phyloP scores from a whole-genome alignment of 2,888 invertebrate species.

The Drosophila meridionalis region DNA sequence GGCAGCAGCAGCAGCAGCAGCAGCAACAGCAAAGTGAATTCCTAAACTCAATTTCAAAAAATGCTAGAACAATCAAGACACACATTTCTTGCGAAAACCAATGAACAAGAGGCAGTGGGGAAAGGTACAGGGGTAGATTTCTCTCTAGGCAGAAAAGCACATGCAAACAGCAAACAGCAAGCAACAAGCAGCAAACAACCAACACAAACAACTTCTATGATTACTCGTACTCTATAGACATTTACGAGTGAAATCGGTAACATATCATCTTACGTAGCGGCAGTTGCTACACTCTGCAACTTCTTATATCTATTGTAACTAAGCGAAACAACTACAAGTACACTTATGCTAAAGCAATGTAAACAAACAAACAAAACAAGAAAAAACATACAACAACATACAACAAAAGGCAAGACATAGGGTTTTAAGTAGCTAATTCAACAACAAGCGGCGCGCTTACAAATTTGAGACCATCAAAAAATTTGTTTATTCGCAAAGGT shows the following conservation, averaged over 20 bases:
- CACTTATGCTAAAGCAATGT: constrained; percentile 57
- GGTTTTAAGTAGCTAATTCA: constrained; percentile 61
- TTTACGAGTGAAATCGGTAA: constrained; percentile 72
- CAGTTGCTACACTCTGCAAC: constrained; percentile 48
- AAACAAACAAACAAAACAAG: constrained; percentile 39
- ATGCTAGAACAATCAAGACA: constrained; percentile 80
- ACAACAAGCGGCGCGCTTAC: constrained; percentile 18
- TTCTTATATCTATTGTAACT: constrained; percentile 62
- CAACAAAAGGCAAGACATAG: constrained; percentile 56
- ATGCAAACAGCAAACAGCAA: constrained; percentile 25
- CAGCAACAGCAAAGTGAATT: constrained; percentile 43
- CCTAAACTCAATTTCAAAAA: constrained; percentile 71
- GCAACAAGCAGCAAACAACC: constrained; percentile 11
- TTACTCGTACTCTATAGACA: constrained; percentile 25
- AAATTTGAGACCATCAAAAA: constrained; percentile 7
- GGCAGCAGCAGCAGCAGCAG: background rate
- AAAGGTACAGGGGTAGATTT: constrained; percentile 17
- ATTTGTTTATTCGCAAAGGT: constrained; percentile 5
- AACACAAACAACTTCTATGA: constrained; percentile 14
- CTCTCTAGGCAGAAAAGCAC: constrained; percentile 25
- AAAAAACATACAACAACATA: constrained; percentile 22
- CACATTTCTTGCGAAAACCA: constrained; percentile 67
- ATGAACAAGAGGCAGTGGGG: constrained; percentile 36
- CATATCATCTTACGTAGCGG: constrained; percentile 83
- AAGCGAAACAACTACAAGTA: constrained; percentile 63